phyloP scores from a whole-genome alignment of 2,797 vertebrate genomes.

The Eidolon dupreanum region DNA sequence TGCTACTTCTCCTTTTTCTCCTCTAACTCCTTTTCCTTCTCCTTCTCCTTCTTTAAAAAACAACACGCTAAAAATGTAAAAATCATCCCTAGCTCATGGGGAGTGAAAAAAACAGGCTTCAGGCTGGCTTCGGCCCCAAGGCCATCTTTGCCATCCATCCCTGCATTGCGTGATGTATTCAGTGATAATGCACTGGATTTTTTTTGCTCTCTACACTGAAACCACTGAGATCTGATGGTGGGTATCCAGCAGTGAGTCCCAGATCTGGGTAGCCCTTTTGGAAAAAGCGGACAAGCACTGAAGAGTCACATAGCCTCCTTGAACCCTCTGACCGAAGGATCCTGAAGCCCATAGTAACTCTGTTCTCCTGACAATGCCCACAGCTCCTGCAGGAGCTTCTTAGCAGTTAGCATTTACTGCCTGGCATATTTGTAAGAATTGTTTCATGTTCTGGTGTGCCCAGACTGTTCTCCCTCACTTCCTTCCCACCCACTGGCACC shows the following conservation, averaged over 20 bases:
- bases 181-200: not conserved
- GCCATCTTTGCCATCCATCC: not conserved
- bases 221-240: not conserved
- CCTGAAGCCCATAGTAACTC: not conserved
- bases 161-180: not conserved
- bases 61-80: not conserved
- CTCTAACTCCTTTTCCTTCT: not conserved
- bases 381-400: not conserved
- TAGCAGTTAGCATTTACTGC: not conserved
- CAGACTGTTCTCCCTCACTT: not conserved
- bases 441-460: not conserved
- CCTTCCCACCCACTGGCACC: not conserved
- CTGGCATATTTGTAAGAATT: not conserved
- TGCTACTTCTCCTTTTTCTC: not conserved
- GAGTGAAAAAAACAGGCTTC: not conserved
- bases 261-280: not conserved
- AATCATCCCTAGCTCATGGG: not conserved
- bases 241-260: not conserved
- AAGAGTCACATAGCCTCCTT: not conserved
- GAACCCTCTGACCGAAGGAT: not conserved
- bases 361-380: not conserved
- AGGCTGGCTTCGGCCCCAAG: not conserved
- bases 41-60: not conserved
- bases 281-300: not conserved
- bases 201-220: not conserved